Conservation (phyloP, 2,797 vertebrate species). For the Tapirus indicus region DNA sequence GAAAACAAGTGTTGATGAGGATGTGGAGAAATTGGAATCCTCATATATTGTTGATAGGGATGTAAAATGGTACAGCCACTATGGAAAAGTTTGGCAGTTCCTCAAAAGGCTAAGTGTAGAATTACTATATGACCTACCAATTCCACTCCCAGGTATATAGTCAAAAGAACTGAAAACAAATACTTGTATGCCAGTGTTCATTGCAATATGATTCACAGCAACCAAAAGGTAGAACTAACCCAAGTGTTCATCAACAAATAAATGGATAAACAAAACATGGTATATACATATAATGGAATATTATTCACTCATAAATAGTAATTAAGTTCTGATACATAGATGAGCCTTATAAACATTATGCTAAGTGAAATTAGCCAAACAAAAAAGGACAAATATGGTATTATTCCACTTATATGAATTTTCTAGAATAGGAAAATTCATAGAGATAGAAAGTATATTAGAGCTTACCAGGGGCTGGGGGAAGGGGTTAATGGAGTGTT, state of each 20-base stretch:
- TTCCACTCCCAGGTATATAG: background rate
- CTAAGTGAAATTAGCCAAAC: too few species aligned
- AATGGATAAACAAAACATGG: too few species aligned
- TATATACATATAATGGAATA: too few species aligned
- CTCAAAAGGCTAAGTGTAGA: too few species aligned
- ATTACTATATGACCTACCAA: background rate
- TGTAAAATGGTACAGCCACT: background rate
- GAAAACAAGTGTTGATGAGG: background rate
- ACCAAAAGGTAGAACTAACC: too few species aligned
- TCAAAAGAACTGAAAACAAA: background rate
- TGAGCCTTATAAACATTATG: too few species aligned
- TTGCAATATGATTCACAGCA: background rate
- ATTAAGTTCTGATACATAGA: too few species aligned
- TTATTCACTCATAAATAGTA: too few species aligned
- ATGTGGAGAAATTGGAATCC: background rate
- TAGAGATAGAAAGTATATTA: background rate
- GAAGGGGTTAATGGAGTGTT: background rate
- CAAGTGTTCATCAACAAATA: too few species aligned
- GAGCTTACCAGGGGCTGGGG: background rate
- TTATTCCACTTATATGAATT: background rate
- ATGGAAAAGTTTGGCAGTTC: background rate
- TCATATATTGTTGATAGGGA: background rate
- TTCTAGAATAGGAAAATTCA: background rate
- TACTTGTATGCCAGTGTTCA: background rate
- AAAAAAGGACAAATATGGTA: background rate